Base-by-base conservation (phyloP, 35 echinoderm and acorn worm genomes). In the Ptychodera flava region DNA sequence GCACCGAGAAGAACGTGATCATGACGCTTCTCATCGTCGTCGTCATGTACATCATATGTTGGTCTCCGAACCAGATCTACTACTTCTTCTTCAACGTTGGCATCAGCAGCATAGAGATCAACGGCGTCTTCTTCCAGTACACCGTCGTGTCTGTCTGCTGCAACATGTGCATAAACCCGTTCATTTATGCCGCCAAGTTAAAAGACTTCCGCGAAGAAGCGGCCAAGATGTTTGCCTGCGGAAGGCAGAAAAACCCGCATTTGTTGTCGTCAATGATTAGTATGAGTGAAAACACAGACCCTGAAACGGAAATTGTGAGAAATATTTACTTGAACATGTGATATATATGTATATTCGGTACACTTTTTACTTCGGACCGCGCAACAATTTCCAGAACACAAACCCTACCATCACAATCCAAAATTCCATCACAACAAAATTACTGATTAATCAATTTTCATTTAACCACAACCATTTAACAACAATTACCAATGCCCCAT, bases 61-160 rank as follows among this genome's bases (percentile, higher is more conserved):
- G 88, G 92, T 88, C 84, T 31, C 92, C 92, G 28, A 93, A 90
- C 80, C 88, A 93, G 36, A 64, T 93, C 32, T 38, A 87, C n/a
- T 93, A 90, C 31, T 89, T 93, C 16, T 93, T 90, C 30, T 87
- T 87, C 34, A 93, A 93, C 35, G 38, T 85, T 78, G 89, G 88
- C 1, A 33, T 87, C 29, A 85, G 88, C 33, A 29, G 38, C 76
- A 64, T 64, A 12, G 45, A 64, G 45, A 64, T 64, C 45, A 64
- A 64, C 45, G 45, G 45, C 6, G 45, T 64, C 6, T 64, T 64
- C 22, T 64, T 64, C 45, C 45, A 64, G 22, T 64, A 64, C 22
- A 64, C 45, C 6, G 45, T 64, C 45, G 45, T 64, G 22, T 64
- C 45, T 6, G 45, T 64, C 22, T 64, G 45, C 22, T 64, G 45